Base-by-base conservation (phyloP, 2,888 invertebrate species). In the Lasioglossum zephyrum region DNA sequence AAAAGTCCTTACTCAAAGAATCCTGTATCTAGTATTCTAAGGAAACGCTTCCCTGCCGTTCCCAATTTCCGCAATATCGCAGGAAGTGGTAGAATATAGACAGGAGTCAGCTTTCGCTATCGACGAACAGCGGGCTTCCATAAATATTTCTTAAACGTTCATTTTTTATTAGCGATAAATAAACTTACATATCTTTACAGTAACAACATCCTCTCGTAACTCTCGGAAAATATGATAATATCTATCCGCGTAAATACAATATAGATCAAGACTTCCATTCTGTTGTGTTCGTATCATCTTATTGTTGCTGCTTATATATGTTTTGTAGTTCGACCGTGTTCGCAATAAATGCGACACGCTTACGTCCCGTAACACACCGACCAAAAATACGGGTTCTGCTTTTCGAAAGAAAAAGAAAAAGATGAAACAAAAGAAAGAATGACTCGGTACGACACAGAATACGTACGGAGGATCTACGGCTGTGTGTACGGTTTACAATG, bases 101-200 rank as follows among this genome's bases (percentile, higher is more conserved):
- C 66, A 4, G 53, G 18, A 16, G 36, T 53, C 13, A 8, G 70
- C 9, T 26, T 36, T 31, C 31, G 36, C 53, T 22, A 9, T 18
- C 26, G 22, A 18, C 26, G 18, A 70, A 63, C 13, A 66, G n/a
- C 36, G 44, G 13, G 18, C 8, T 31, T 8, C 6, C 63, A 2
- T n/a, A 26, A 22, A 36, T 44, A 53, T 90, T 91, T 90, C 90
- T 84, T 90, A 90, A 91, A 91, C 90, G 86, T 91, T 91, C 91
- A 87, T 92, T 94, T 70, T 95, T 95, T 95, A 95, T 95, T 95
- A 95, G 94, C 93, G 94, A 95, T 95, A 95, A 95, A 95, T 95
- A 95, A 95, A 95, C 93, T 95, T 95, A 95, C 94, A 95, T 94
- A 94, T 94, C 94, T 95, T 94, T 94, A 95, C 94, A 94, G 92